Percentiles rank a stretch among this genome's conserved stretches.
phyloP scores from a whole-genome alignment of 1,140 invertebrate genomes.

The Hypsibius dujardini region DNA sequence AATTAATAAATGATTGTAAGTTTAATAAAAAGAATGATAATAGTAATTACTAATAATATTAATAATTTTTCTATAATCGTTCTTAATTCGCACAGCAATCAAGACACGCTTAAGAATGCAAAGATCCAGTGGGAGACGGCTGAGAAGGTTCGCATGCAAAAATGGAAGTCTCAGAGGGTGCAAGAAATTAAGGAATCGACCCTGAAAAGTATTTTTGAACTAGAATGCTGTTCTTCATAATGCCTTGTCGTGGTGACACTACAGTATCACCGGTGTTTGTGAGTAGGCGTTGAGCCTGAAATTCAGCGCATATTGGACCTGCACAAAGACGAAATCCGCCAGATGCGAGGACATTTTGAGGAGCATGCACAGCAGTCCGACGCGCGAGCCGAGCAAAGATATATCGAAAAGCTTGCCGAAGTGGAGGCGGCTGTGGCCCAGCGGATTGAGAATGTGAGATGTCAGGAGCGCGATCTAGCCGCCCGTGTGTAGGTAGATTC shows the following conservation, averaged over 20 bases:
- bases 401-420: neutral
- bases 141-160: neutral
- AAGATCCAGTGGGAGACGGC: conserved; percentile 3
- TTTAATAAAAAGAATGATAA: too few species aligned
- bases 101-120: neutral
- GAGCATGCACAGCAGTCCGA: neutral
- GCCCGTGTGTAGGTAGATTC: neutral
- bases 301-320: conserved; percentile 4
- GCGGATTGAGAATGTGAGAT: neutral
- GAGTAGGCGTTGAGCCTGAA: neutral
- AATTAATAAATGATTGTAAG: too few species aligned
- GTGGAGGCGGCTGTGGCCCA: neutral
- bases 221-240: too few species aligned
- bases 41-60: too few species aligned
- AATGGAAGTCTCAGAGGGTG: neutral
- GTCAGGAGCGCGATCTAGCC: conserved; percentile 3
- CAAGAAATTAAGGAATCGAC: neutral
- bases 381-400: neutral
- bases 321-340: neutral
- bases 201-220: neutral
- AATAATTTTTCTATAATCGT: too few species aligned
- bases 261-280: neutral
- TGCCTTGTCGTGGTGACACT: too few species aligned
- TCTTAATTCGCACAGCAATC: neutral
- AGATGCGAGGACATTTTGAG: neutral